Conservation (phyloP, 23 tunicate species). For the Styela plicata region DNA sequence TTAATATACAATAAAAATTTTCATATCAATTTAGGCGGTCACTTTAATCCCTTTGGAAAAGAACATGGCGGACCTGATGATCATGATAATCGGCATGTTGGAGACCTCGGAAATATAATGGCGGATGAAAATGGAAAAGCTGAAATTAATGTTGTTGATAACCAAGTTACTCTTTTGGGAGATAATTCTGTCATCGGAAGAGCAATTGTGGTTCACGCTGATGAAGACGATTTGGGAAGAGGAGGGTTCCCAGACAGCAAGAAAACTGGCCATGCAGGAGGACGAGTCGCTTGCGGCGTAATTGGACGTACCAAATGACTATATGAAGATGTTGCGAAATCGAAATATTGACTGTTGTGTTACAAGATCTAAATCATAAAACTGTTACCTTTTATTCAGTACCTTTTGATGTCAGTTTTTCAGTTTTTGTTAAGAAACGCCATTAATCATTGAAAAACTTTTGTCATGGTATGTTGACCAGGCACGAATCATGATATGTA, state of each 20-base stretch:
- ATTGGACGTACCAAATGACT: constrained; percentile 54
- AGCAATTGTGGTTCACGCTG: constrained; percentile 94
- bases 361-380: no score
- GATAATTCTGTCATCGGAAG: constrained; percentile 70
- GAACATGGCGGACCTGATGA: constrained; percentile 76
- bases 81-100: constrained; percentile 56
- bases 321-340: no score
- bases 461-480: no score
- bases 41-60: constrained; percentile 55
- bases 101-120: constrained; percentile 79
- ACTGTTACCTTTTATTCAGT: no score
- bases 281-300: constrained; percentile 87
- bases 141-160: constrained; percentile 54
- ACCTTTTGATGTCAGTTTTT: no score
- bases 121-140: constrained; percentile 51
- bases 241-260: constrained; percentile 70
- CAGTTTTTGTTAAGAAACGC: no score
- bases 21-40: constrained; percentile 61
- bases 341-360: no score
- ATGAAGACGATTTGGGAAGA: constrained; percentile 72
- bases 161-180: constrained; percentile 45
- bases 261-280: constrained; percentile 96
- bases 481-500: no score
- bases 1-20: no score
- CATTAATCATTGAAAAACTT: no score